Conservation (phyloP, 2,113 vertebrate genomes). For the Fregetta grallaria region DNA sequence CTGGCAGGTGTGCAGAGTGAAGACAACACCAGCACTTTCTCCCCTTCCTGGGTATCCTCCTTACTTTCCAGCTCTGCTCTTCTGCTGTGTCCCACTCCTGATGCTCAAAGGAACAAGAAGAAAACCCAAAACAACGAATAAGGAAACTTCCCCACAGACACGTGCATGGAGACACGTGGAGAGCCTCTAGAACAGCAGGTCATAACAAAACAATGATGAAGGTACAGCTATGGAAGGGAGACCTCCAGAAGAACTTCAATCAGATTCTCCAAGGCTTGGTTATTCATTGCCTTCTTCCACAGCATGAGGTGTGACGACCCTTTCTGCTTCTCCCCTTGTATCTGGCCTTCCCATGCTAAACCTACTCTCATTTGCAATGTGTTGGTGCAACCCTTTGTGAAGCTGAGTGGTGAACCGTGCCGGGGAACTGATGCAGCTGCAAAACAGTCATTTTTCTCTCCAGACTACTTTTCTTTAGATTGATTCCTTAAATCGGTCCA, state of each 20-base stretch:
- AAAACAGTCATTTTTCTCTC: neutral
- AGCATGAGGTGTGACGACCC: neutral
- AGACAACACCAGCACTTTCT: neutral
- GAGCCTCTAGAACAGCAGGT: neutral
- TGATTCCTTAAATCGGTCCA: neutral
- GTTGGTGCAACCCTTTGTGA: neutral
- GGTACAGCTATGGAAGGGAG: neutral
- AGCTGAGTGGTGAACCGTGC: neutral
- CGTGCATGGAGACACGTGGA: accelerated
- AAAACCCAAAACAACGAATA: neutral
- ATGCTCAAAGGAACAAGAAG: neutral
- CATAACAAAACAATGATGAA: neutral
- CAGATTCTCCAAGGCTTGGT: neutral
- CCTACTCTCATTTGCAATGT: neutral
- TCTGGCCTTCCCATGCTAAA: neutral
- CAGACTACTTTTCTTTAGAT: neutral
- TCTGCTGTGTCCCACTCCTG: neutral
- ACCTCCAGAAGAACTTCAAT: neutral
- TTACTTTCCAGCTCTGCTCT: neutral
- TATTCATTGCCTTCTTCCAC: neutral
- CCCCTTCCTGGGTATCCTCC: neutral
- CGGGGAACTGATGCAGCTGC: neutral
- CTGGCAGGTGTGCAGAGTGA: neutral
- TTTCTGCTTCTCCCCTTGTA: neutral
- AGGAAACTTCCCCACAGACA: neutral